Conservation (phyloP, 2,888 invertebrate species). For the Harmothoe impar region DNA sequence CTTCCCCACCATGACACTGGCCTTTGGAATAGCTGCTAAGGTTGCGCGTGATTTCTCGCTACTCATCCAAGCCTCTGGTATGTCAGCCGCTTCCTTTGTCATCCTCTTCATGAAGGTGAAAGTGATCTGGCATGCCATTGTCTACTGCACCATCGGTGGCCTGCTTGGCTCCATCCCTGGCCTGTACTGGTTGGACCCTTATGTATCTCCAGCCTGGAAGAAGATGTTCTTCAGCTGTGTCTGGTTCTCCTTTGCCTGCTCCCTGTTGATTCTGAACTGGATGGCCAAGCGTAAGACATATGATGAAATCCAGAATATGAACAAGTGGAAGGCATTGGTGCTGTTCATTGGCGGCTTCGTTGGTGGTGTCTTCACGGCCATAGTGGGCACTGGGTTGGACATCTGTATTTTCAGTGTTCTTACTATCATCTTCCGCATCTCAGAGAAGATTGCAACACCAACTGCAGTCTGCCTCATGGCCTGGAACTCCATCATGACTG, state of each 20-base stretch:
- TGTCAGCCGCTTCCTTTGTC: constrained; percentile 56
- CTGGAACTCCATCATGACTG: constrained; percentile 71
- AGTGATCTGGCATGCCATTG: constrained; percentile 26
- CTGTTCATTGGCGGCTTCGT: constrained; percentile 76
- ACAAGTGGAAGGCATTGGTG: constrained; percentile 73
- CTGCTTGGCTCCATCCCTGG: constrained; percentile 78
- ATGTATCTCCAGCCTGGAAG: constrained; percentile 74
- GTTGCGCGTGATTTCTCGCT: constrained; percentile 61
- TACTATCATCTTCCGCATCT: constrained; percentile 68
- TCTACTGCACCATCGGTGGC: constrained; percentile 71
- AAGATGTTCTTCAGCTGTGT: constrained; percentile 81
- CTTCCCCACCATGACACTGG: constrained; percentile 61
- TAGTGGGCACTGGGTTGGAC: constrained; percentile 80
- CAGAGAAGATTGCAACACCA: constrained; percentile 78
- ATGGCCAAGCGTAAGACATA: constrained; percentile 72
- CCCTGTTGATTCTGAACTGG: constrained; percentile 78
- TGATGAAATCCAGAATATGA: constrained; percentile 67
- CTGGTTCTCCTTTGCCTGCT: constrained; percentile 79
- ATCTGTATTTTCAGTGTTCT: constrained; percentile 77
- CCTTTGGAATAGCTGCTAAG: not conserved
- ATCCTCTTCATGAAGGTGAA: constrained; percentile 62
- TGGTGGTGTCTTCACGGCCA: constrained; percentile 78
- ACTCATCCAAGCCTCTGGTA: constrained; percentile 56
- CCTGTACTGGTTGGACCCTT: constrained; percentile 74
- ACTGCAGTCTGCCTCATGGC: constrained; percentile 80